Conservation (phyloP, 1,140 invertebrate species). For the Lucilia sericata region DNA sequence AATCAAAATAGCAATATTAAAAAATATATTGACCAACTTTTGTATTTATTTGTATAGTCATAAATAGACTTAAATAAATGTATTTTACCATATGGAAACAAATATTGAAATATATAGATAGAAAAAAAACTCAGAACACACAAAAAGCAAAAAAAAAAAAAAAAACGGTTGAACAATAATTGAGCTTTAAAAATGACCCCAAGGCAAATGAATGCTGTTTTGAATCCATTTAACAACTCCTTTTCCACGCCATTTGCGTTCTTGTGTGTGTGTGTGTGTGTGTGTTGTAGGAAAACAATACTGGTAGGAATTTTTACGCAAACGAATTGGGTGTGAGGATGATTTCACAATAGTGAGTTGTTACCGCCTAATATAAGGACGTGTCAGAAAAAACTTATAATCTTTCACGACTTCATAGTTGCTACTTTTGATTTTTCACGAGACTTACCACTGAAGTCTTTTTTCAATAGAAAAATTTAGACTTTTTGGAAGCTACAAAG, state of each 20-base stretch:
- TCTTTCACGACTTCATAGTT: too few species aligned
- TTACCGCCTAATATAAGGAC: too few species aligned
- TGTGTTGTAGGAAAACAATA: background rate
- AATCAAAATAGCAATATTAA: too few species aligned
- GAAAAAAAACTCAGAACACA: background rate
- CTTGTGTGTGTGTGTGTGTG: background rate
- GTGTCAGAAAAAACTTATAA: too few species aligned
- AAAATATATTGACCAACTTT: background rate
- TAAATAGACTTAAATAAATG: too few species aligned
- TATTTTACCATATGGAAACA: background rate
- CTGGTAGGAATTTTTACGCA: background rate
- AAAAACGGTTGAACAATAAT: slow-evolving; percentile 7
- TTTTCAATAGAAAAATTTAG: too few species aligned
- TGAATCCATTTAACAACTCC: slow-evolving; percentile 11
- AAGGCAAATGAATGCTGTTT: slow-evolving; percentile 14
- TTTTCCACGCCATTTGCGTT: background rate
- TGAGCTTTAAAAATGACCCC: background rate
- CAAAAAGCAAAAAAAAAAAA: background rate
- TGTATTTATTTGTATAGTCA: background rate
- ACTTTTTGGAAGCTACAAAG: too few species aligned
- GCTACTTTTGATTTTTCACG: too few species aligned
- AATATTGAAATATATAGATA: background rate
- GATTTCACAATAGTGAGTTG: too few species aligned
- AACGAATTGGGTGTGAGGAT: too few species aligned
- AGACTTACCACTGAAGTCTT: too few species aligned